Evolutionary conservation across 2,113 vertebrate genomes (phyloP), one percentile per base, ranked within the genome.

Genomic region (Phycodurus eques): DNA sequence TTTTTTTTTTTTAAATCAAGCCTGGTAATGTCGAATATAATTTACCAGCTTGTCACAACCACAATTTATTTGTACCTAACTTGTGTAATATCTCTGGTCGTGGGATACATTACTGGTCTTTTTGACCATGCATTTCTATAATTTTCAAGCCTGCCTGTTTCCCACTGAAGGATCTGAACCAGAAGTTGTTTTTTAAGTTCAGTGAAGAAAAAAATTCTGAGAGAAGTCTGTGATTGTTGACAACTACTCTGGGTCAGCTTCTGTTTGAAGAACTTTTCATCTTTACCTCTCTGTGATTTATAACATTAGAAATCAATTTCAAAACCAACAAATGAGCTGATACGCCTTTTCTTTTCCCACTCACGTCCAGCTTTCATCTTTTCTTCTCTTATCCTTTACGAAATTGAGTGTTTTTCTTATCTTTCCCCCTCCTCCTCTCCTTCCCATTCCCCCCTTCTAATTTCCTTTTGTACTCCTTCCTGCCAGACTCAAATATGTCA

Each of bases 211-310:
- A 19, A 51, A 51, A 51, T 2, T 2, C 17, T 53, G 17, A 19
- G 49, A 20, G 49, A 53, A 53, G 5, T 20, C 8, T 56, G 20
- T 56, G 53, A 56, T 56, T 56, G 53, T n/a, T 22, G 53, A 54
- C 44, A 69, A n/a, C 69, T 71, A 74, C 33, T 73, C 80, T 81
- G 83, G 76, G 75, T 79, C 67, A 53, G 64, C 17, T 44, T 78
- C 63, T 80, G 65, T 73, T 64, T 64, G 62, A 64, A 44, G 62
- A 64, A 42, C 20, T 14, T 39, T n/a, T 63, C 19, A 43, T 63
- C 61, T 20, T 65, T n/a, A 43, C 12, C 27, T 60, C 27, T 60
- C 35, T 39, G 35, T 5, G 13, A 60, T 15, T 60, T 14, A 8
- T 33, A 60, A 60, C 57, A 5, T 64, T 64, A 10, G 39, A 43